phyloP scores from a whole-genome alignment of 2,113 vertebrate species.

The Poicephalus gulielmi region DNA sequence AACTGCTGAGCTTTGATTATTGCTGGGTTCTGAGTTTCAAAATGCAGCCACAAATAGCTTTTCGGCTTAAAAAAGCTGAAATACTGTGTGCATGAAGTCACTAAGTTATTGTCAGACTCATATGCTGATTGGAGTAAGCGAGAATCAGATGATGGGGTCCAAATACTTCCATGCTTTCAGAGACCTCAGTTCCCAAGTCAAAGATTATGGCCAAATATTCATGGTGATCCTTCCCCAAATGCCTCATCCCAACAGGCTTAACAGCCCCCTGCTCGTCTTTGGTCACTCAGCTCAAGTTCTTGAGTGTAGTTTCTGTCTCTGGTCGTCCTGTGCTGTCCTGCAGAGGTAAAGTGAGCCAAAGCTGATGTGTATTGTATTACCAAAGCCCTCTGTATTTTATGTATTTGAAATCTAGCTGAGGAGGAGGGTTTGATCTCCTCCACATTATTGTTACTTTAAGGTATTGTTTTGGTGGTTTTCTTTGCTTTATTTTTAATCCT shows the following conservation, averaged over 20 bases:
- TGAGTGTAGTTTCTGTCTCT: background rate
- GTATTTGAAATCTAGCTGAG: background rate
- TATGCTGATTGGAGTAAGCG: rapidly evolving
- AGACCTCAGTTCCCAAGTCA: background rate
- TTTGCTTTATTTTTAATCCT: background rate
- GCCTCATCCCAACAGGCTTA: rapidly evolving
- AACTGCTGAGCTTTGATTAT: background rate
- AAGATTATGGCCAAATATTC: background rate
- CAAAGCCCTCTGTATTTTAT: background rate
- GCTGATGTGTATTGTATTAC: background rate
- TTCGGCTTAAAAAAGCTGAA: background rate
- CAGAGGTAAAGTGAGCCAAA: background rate
- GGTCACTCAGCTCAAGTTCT: background rate
- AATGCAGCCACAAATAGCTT: background rate
- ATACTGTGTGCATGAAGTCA: background rate
- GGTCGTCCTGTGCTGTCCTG: background rate
- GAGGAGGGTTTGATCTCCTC: background rate
- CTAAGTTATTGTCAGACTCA: background rate
- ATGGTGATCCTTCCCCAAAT: background rate
- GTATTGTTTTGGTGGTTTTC: background rate
- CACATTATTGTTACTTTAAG: background rate
- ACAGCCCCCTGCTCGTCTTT: background rate
- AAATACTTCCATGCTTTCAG: background rate
- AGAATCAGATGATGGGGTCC: background rate
- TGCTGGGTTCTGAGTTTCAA: background rate